Evolutionary conservation across 2,113 vertebrate species (phyloP).

Genomic region (Anhinga rufa): DNA sequence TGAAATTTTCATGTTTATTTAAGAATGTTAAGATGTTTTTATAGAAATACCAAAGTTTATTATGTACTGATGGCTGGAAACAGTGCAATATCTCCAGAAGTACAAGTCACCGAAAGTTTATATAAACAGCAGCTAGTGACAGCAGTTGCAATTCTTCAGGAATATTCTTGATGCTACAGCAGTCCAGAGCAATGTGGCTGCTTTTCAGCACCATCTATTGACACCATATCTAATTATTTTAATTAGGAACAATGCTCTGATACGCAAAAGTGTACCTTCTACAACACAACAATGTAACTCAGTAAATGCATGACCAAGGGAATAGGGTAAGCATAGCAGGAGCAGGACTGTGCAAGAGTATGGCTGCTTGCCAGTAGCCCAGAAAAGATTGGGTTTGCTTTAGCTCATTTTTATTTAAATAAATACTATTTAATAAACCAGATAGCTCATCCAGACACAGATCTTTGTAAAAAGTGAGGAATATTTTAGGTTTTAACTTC

Average conservation of each 20-base stretch:
- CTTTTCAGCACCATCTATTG: background rate
- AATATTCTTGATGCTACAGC: background rate
- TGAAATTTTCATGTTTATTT: background rate
- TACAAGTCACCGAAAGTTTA: background rate
- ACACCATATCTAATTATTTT: background rate
- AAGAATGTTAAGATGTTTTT: background rate
- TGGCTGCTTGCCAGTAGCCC: background rate
- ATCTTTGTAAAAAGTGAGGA: background rate
- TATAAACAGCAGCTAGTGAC: background rate
- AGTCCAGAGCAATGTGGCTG: background rate
- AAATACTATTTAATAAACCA: background rate
- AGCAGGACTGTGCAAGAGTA: background rate
- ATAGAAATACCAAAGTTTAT: background rate
- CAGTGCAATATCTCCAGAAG: background rate
- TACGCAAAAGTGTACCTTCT: background rate
- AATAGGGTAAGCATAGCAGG: background rate
- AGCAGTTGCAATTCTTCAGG: background rate
- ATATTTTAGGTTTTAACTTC: background rate
- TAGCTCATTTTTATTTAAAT: background rate
- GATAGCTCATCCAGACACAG: background rate
- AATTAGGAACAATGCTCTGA: background rate
- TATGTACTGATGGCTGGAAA: background rate
- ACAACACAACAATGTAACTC: background rate
- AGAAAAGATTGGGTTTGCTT: background rate
- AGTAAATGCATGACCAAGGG: background rate